These are phyloP conservation scores for Abrostola triplasia DNA, from an alignment of 2,888 invertebrate genomes.

Conservation along the genomic window DNA sequence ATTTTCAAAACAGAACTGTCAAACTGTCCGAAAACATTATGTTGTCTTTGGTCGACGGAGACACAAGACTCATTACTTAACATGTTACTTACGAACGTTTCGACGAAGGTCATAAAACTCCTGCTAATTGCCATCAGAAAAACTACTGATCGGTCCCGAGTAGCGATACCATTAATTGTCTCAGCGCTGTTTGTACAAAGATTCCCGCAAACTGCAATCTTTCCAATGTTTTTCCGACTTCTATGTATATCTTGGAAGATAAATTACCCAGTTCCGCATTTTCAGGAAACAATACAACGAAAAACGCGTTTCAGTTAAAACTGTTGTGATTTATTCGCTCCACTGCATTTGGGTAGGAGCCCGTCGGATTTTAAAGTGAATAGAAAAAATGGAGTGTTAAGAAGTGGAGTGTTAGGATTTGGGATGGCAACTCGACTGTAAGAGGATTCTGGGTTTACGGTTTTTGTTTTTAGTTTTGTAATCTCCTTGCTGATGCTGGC, in stretches of 20 bases:
- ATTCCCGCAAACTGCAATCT: slow-evolving; percentile 49
- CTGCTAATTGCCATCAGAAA: slow-evolving; percentile 39
- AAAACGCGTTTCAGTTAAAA: slow-evolving; percentile 47
- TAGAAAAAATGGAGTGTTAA: slow-evolving; percentile 14
- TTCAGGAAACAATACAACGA: slow-evolving; percentile 42
- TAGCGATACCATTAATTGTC: slow-evolving; percentile 49
- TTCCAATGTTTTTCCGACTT: slow-evolving; percentile 50
- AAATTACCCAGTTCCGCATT: slow-evolving; percentile 50
- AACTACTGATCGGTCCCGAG: slow-evolving; percentile 21
- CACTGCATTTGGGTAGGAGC: slow-evolving; percentile 37
- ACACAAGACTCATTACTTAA: slow-evolving; percentile 22
- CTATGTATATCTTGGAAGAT: slow-evolving; percentile 49
- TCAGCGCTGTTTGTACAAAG: slow-evolving; percentile 46
- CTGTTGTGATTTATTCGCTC: slow-evolving; percentile 53
- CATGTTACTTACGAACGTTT: slow-evolving; percentile 5
- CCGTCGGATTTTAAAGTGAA: slow-evolving; percentile 44
- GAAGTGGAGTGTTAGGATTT: slow-evolving; percentile 14
- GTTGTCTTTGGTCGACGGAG: slow-evolving; percentile 9
- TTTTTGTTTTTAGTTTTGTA: slow-evolving; percentile 19
- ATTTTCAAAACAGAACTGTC: slow-evolving; percentile 7
- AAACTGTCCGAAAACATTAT: slow-evolving; percentile 18
- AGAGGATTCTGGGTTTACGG: slow-evolving; percentile 26
- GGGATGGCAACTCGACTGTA: slow-evolving; percentile 20
- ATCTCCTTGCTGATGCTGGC: slow-evolving; percentile 16
- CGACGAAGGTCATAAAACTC: slow-evolving; percentile 37